A percentile compares a stretch with the other conserved stretches of the same genome.
These are phyloP conservation scores for Ornithoptera priamus DNA, from an alignment of 2,888 invertebrate species.

Conservation along the genomic window DNA sequence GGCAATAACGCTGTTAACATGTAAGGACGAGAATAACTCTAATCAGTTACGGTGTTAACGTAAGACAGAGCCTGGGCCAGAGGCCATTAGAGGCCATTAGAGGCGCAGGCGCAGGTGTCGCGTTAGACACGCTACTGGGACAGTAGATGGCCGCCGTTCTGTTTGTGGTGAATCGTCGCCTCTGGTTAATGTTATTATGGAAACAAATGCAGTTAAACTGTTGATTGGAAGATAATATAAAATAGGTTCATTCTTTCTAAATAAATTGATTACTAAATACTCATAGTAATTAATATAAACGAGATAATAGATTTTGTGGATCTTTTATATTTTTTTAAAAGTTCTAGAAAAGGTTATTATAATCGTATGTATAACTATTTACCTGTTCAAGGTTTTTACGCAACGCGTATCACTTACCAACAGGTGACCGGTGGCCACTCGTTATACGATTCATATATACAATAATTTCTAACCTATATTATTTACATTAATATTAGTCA, in stretches of 20 bases:
- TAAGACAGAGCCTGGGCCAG: slow-evolving; percentile 49
- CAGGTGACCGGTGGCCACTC: no score
- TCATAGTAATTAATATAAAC: background rate
- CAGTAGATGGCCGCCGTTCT: slow-evolving; percentile 40
- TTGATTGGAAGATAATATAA: background rate
- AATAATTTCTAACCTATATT: background rate
- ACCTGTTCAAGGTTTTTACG: background rate
- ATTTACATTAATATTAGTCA: background rate
- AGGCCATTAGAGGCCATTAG: slow-evolving; percentile 49
- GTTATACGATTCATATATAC: background rate
- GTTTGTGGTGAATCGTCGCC: slow-evolving; percentile 29
- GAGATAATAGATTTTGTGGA: background rate
- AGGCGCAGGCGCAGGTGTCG: slow-evolving; percentile 60
- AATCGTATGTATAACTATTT: background rate
- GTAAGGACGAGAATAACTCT: slow-evolving; percentile 48
- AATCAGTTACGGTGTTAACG: slow-evolving; percentile 53
- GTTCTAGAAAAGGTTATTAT: background rate
- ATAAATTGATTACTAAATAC: no score
- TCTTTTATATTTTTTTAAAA: background rate
- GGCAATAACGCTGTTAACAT: slow-evolving; percentile 30
- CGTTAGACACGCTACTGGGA: slow-evolving; percentile 68
- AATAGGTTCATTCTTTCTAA: background rate
- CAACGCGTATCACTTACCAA: background rate
- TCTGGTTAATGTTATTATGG: slow-evolving; percentile 36
- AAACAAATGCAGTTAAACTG: slow-evolving; percentile 25